These are phyloP conservation scores for Capricornis sumatraensis DNA, from an alignment of 2,113 vertebrate species.

Conservation along the genomic window DNA sequence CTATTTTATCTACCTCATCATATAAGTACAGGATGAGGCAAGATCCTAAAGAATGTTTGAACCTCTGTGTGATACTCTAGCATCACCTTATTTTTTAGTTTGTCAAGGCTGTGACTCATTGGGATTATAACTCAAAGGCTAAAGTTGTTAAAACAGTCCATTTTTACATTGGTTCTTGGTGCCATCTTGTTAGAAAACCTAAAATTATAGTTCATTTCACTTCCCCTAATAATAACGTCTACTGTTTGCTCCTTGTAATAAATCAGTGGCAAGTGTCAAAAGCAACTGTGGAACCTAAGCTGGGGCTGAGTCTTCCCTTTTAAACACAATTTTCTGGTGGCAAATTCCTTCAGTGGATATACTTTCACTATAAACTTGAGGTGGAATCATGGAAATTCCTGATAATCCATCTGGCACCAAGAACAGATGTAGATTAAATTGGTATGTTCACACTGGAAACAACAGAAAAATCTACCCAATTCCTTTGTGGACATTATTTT, in stretches of 20 bases:
- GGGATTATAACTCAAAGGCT: neutral
- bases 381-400: neutral
- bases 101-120: neutral
- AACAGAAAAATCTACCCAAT: neutral
- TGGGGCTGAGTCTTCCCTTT: neutral
- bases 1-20: neutral
- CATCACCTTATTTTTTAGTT: neutral
- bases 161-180: neutral
- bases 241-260: neutral
- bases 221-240: neutral
- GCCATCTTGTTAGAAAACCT: neutral
- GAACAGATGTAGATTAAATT: neutral
- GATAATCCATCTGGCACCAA: neutral
- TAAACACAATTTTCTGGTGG: neutral
- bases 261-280: neutral
- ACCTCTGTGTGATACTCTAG: neutral
- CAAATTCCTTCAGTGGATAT: neutral
- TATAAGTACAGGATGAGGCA: neutral
- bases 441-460: neutral
- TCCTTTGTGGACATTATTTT: neutral
- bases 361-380: constrained; percentile 31
- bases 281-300: neutral
- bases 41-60: neutral
- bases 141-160: neutral
- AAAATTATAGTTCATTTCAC: neutral